Percentiles rank a stretch among this genome's conserved stretches.
These are phyloP conservation scores for Microctenopoma stevenorrisi DNA, from an alignment of 2,797 vertebrate genomes.

Conservation along the genomic window DNA sequence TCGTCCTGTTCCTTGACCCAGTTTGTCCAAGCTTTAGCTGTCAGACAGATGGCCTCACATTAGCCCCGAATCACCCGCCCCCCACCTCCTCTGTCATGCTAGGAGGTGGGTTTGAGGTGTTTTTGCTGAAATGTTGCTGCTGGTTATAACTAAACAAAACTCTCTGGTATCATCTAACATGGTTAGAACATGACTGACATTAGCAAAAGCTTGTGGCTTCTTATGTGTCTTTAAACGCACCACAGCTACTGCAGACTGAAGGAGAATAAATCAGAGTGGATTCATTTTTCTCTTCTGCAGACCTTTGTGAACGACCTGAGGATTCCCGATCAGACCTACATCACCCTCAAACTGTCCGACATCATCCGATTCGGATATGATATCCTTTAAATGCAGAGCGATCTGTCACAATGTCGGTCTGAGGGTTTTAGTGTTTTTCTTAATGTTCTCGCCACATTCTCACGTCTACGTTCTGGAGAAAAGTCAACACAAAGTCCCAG, in stretches of 20 bases:
- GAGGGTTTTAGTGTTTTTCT: constrained; percentile 59
- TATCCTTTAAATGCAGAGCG: constrained; percentile 86
- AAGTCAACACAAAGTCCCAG: constrained; percentile 94
- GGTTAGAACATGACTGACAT: too few relatives aligned
- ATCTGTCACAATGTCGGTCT: not conserved
- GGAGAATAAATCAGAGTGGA: too few relatives aligned
- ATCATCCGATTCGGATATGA: constrained; percentile 96
- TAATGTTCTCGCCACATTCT: constrained; percentile 85
- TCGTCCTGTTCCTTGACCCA: too few relatives aligned
- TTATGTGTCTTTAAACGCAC: not conserved
- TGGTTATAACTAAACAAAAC: too few relatives aligned
- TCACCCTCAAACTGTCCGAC: constrained; percentile 92
- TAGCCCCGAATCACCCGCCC: too few relatives aligned
- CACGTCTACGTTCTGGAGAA: constrained; percentile 94
- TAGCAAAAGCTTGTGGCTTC: too few relatives aligned
- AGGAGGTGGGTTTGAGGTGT: too few relatives aligned
- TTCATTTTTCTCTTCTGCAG: constrained; percentile 70
- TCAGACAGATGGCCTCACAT: too few relatives aligned
- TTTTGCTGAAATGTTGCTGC: too few relatives aligned
- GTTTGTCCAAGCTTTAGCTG: too few relatives aligned
- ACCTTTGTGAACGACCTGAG: constrained; percentile 96
- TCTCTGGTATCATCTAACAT: too few relatives aligned
- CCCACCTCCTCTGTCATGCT: too few relatives aligned
- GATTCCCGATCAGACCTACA: constrained; percentile 97
- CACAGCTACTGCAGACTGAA: not conserved